These are phyloP conservation scores for Drosophila anceps DNA, from an alignment of 2,888 invertebrate species.

Conservation along the genomic window DNA sequence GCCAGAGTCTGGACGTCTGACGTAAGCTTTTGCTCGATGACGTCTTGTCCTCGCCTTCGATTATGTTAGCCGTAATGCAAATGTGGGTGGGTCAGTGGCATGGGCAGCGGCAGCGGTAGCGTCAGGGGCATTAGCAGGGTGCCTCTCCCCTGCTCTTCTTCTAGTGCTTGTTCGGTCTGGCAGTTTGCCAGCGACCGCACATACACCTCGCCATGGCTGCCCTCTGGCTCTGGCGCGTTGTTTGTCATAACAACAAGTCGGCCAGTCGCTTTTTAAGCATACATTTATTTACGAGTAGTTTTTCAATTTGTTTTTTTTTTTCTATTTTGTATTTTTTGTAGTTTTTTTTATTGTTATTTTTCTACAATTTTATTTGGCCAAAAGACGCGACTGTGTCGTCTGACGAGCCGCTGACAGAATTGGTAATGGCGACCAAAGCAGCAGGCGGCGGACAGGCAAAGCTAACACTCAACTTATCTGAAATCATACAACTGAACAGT, in stretches of 20 bases:
- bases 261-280: conserved; percentile 56
- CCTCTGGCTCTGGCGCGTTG: conserved; percentile 42
- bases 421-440: conserved; percentile 52
- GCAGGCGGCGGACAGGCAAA: not conserved
- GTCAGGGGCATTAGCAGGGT: conserved; percentile 5
- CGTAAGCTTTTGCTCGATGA: conserved; percentile 63
- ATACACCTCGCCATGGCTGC: conserved; percentile 37
- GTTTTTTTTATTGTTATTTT: conserved; percentile 7
- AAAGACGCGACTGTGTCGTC: conserved; percentile 50
- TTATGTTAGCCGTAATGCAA: conserved; percentile 23
- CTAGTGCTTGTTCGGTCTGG: conserved; percentile 38
- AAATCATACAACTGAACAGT: not conserved
- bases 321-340: not conserved
- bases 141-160: not conserved
- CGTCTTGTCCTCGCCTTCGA: conserved; percentile 37
- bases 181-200: conserved; percentile 54
- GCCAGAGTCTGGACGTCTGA: conserved; percentile 50
- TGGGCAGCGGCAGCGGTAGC: not conserved
- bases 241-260: conserved; percentile 54
- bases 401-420: conserved; percentile 75
- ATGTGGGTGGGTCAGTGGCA: conserved; percentile 6
- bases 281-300: conserved; percentile 68
- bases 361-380: conserved; percentile 32
- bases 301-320: conserved; percentile 9
- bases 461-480: conserved; percentile 4